Conservation (phyloP, 2,113 vertebrate species). For the Calonectris borealis region DNA sequence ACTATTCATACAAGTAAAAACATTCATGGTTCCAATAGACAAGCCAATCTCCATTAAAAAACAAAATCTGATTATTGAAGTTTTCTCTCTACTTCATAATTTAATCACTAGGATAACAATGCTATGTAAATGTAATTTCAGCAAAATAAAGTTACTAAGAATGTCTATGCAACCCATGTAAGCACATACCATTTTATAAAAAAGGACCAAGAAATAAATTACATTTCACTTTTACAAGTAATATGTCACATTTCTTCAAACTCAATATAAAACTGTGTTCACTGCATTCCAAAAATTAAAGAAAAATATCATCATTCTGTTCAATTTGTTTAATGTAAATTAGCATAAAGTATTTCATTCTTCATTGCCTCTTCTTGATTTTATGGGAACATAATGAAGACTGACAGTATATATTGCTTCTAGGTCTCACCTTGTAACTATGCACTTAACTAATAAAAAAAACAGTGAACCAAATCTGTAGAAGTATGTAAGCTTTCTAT, state of each 20-base stretch:
- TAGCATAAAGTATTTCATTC: not conserved
- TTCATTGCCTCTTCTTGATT: not conserved
- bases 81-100: not conserved
- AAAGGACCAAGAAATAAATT: constrained; percentile 1
- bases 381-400: not conserved
- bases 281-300: not conserved
- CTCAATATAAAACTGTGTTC: not conserved
- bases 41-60: constrained; percentile 16
- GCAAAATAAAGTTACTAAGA: constrained; percentile 7
- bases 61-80: not conserved
- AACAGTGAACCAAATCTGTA: not conserved
- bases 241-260: not conserved
- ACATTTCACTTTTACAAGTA: not conserved
- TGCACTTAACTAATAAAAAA: not conserved
- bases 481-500: not conserved
- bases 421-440: not conserved
- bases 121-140: constrained; percentile 11
- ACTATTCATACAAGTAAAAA: not conserved
- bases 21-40: not conserved
- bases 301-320: not conserved
- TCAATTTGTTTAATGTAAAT: not conserved
- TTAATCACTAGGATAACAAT: constrained; percentile 7
- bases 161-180: not conserved
- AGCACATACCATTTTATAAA: not conserved
- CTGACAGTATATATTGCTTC: not conserved